Base-by-base conservation (phyloP, 2,888 invertebrate genomes). In the Elmis aenea region DNA sequence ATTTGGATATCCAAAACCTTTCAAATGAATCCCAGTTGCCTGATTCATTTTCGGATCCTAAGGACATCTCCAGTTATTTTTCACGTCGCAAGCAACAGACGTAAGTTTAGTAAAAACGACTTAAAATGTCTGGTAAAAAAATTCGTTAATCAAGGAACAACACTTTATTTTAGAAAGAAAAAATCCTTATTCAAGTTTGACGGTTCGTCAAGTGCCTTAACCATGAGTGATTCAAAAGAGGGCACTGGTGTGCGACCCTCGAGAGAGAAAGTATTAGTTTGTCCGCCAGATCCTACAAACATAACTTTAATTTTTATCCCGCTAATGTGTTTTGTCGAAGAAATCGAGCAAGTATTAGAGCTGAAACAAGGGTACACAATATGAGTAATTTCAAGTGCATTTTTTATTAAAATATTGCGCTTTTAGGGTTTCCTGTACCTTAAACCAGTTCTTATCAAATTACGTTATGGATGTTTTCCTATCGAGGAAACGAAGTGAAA, bases 401-500 rank as follows among this genome's bases (percentile, higher is more conserved):
- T 18, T 18, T 8, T 18, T 18, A 18, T 6, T 6, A 6, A 6
- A 18, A 18, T 18, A 6, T 6, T 18, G 5, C 18, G 5, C n/a
- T 61, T 58, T 10, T 45, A 76, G 77, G 10, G 74, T 74, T 54
- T 74, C 83, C 25, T 88, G 88, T 59, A 83, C 84, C 2, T 72
- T 94, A 35, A 85, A 89, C 57, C 81, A 81, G 45, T 94, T 92
- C 67, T 71, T 95, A 34, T 81, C 83, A 26, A 85, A 90, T 62
- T 90, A 92, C 67, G 85, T 94, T 13, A 85, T 85, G 50, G 84
- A 88, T 54, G 85, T 85, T 4, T 95, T 91, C 69, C 76, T 89
- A 45, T 85, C 84, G 45, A 79, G 87, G 42, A 80, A 85, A 34
- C 83, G 82, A 55, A 70, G 73, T 24, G 74, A 77, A 51, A 73